These are phyloP conservation scores for Lanius collurio DNA, from an alignment of 2,113 vertebrate species.

Conservation along the genomic window DNA sequence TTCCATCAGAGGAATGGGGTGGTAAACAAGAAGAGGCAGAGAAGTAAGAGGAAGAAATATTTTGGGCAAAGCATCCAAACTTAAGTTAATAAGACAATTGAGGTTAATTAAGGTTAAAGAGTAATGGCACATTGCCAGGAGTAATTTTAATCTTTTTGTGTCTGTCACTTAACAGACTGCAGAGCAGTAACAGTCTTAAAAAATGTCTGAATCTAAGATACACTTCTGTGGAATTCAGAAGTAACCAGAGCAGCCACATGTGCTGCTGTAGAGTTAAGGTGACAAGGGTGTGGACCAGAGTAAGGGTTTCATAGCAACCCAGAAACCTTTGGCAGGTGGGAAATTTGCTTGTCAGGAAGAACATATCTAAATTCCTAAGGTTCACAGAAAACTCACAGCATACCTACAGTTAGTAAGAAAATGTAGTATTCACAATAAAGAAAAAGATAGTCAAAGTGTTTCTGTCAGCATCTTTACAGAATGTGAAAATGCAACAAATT, in stretches of 20 bases:
- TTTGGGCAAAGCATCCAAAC: not conserved
- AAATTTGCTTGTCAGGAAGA: not conserved
- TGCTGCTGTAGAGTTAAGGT: not conserved
- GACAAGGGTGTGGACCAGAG: not conserved
- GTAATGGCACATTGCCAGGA: not conserved
- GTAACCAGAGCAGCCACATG: not conserved
- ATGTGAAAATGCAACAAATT: not conserved
- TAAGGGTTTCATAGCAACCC: not conserved
- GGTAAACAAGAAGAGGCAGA: rapidly evolving
- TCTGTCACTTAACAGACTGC: not conserved
- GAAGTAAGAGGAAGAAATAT: not conserved
- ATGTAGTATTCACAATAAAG: not conserved
- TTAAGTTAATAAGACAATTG: not conserved
- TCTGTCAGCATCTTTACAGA: not conserved
- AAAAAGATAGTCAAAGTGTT: not conserved
- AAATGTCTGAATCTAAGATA: not conserved
- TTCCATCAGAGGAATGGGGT: not conserved
- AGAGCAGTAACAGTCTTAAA: not conserved
- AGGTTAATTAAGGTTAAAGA: not conserved
- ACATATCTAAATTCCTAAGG: not conserved
- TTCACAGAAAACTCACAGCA: not conserved
- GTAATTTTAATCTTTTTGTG: not conserved
- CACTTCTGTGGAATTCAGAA: not conserved
- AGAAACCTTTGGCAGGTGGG: not conserved
- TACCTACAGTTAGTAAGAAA: not conserved